Base-by-base conservation (phyloP, 2,888 invertebrate genomes). In the Autographa gamma region DNA sequence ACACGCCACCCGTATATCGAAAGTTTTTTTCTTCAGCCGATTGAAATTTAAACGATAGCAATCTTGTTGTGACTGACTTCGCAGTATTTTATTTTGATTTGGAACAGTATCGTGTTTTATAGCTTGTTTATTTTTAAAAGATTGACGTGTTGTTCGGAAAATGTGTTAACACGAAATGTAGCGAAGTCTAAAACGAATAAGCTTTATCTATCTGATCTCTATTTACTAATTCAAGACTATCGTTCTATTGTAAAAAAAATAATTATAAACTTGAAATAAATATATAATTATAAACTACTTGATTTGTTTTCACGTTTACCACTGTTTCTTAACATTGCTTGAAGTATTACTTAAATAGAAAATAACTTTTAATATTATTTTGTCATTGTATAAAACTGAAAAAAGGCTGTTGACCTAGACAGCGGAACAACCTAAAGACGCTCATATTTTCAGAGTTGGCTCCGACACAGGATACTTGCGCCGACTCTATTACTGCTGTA, bases 1-100 rank as follows among this genome's bases (percentile, higher is more conserved):
- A 89, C 94, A 94, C 94, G 94, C 94, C 82, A 94, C 83, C 87
- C 80, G 79, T 84, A 85, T 85, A 90, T 90, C 86, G 86, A 86
- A 88, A 80, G 81, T 78, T 80, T 87, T 83, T 83, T 79, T 79
- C 65, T 79, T 87, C 79, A 80, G 81, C 73, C 89, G 88, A 91
- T 93, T 93, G 91, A 93, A 93, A 89, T 81, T 86, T 87, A 84
- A 88, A 84, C 82, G 76, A 81, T 76, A 73, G 72, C 14, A 70
- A 78, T 60, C 25, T 63, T 67, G 65, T 74, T 71, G 56, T 59
- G 60, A 76, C 19, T 66, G 58, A 71, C 63, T 41, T 69, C 19
- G 31, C n/a, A 5, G 31, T 60, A 59, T 70, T 77, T 74, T 71
- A 63, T 58, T 66, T 77, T 2, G 8, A 41, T 34, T 25, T 13